These are phyloP conservation scores for Cyaniris semiargus DNA, from an alignment of 2,888 invertebrate genomes.

Conservation along the genomic window DNA sequence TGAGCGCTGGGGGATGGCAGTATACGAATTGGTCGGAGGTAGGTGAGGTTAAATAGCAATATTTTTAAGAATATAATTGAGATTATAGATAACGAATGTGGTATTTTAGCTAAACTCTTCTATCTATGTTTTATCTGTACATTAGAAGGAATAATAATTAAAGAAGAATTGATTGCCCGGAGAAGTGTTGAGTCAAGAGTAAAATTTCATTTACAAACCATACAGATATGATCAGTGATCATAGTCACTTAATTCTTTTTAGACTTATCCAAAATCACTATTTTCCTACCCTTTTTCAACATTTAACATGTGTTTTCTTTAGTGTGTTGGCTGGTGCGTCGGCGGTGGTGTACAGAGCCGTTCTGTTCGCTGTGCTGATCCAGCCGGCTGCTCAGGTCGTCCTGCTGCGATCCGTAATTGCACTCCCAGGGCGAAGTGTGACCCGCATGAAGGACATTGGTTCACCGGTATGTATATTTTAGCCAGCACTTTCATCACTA, in stretches of 20 bases:
- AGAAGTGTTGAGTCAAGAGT: too few species aligned
- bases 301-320: neutral
- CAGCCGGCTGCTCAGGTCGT: conserved; percentile 79
- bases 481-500: neutral
- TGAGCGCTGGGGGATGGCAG: conserved; percentile 75
- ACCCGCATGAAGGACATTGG: conserved; percentile 88
- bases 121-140: too few species aligned
- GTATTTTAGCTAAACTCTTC: too few species aligned
- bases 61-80: too few species aligned
- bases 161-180: too few species aligned
- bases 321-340: conserved; percentile 87
- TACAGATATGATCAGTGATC: too few species aligned
- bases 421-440: conserved; percentile 78
- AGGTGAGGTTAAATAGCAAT: conserved; percentile 38
- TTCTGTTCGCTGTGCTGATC: conserved; percentile 85
- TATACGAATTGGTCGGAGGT: conserved; percentile 82
- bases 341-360: conserved; percentile 88
- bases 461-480: conserved; percentile 82
- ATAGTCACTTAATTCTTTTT: too few species aligned
- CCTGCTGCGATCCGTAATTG: neutral
- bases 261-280: too few species aligned
- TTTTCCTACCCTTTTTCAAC: too few species aligned
- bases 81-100: too few species aligned
- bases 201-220: too few species aligned
- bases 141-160: too few species aligned